These are phyloP conservation scores for Callosobruchus maculatus DNA, from an alignment of 2,888 invertebrate species.

Conservation along the genomic window DNA sequence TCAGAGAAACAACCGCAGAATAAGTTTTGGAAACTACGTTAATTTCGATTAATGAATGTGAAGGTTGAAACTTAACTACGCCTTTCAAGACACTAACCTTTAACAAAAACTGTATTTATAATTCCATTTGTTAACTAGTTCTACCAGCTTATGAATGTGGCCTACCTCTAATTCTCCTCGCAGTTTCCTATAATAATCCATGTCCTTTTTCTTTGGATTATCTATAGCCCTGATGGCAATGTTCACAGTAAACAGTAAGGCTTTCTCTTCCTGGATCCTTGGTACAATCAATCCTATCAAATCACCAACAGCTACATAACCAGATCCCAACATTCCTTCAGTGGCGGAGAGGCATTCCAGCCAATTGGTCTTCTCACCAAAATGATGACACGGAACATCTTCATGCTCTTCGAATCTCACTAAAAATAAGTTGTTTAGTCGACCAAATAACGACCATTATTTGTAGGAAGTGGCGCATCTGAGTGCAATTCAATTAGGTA, in stretches of 20 bases:
- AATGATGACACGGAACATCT: constrained; percentile 41
- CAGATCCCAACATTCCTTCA: constrained; percentile 36
- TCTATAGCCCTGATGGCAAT: constrained; percentile 32
- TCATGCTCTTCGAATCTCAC: constrained; percentile 42
- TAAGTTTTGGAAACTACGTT: no score
- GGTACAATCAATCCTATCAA: constrained; percentile 39
- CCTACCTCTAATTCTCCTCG: constrained; percentile 41
- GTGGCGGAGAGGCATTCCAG: constrained; percentile 38
- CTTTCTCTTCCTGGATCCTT: constrained; percentile 23
- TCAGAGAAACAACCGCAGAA: no score
- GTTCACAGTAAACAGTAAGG: constrained; percentile 35
- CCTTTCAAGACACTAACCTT: no score
- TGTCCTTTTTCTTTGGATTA: constrained; percentile 36
- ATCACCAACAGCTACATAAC: constrained; percentile 34
- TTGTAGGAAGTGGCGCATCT: no score
- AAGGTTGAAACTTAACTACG: no score
- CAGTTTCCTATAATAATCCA: constrained; percentile 24
- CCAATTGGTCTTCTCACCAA: constrained; percentile 34
- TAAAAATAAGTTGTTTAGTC: constrained; percentile 7
- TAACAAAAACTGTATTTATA: no score
- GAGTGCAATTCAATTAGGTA: no score
- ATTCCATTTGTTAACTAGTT: no score
- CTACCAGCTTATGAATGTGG: no score
- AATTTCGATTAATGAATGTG: no score
- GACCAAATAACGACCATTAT: no score